These are phyloP conservation scores for Fragum whitleyi DNA, from an alignment of 2,888 invertebrate species.

Conservation along the genomic window DNA sequence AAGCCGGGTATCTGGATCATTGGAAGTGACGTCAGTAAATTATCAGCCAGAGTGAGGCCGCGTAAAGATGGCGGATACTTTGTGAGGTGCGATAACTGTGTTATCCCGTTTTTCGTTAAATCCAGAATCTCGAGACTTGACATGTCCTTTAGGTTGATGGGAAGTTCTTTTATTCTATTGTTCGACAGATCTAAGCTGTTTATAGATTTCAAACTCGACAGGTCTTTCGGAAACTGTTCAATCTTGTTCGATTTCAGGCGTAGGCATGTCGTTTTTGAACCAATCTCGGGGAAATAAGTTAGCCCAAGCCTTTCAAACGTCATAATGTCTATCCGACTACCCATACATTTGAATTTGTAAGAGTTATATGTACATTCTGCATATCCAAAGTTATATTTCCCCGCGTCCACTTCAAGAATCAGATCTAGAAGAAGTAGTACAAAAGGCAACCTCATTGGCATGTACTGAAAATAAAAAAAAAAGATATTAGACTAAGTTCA, in stretches of 20 bases:
- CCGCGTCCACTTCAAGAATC: background rate
- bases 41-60: constrained; percentile 46
- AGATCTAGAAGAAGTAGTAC: background rate
- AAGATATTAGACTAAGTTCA: no score
- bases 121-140: constrained; percentile 46
- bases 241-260: constrained; percentile 44
- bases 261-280: constrained; percentile 35
- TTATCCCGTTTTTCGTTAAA: constrained; percentile 44
- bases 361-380: constrained; percentile 48
- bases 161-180: constrained; percentile 41
- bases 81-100: constrained; percentile 30
- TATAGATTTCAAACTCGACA: constrained; percentile 26
- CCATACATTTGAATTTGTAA: constrained; percentile 46
- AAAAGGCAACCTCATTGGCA: no score
- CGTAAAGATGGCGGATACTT: constrained; percentile 55
- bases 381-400: constrained; percentile 35
- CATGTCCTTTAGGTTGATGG: constrained; percentile 44
- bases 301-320: constrained; percentile 15
- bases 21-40: constrained; percentile 49
- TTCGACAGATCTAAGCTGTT: constrained; percentile 43
- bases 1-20: constrained; percentile 47
- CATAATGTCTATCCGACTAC: background rate
- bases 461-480: no score
- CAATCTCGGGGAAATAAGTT: constrained; percentile 36
- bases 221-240: constrained; percentile 39